Evolutionary conservation across 2,113 vertebrate species (phyloP).

Genomic region (Crocuta crocuta): DNA sequence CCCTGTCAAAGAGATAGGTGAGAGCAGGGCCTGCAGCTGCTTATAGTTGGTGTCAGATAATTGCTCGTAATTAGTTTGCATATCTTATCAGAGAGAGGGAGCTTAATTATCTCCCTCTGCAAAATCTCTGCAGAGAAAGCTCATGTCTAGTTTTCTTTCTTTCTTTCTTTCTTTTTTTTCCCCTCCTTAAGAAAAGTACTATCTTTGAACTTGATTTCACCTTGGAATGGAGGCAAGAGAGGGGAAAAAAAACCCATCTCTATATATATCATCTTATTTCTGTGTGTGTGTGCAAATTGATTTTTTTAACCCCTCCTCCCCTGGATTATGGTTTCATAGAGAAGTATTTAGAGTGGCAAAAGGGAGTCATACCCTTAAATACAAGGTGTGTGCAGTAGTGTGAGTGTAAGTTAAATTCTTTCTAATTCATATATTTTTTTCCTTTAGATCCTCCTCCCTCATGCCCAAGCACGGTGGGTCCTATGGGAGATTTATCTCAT

Average conservation of each 20-base stretch:
- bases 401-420: not conserved
- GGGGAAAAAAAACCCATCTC: not conserved
- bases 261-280: not conserved
- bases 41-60: not conserved
- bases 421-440: not conserved
- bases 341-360: not conserved
- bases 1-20: not conserved
- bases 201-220: constrained; percentile 39
- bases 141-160: not conserved
- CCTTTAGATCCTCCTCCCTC: not conserved
- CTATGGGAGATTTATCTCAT: not conserved
- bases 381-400: accelerated
- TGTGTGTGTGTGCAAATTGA: not conserved
- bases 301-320: not conserved
- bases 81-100: constrained; percentile 4
- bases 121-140: not conserved
- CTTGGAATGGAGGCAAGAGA: constrained; percentile 23
- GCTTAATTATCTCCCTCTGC: not conserved
- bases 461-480: not conserved
- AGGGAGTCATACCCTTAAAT: not conserved
- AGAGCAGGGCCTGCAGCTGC: not conserved
- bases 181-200: not conserved
- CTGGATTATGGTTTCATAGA: not conserved
- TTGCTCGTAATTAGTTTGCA: constrained; percentile 14
- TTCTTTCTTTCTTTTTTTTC: no score